Percentiles rank a stretch among this genome's conserved stretches.
Evolutionary conservation across 2,888 invertebrate genomes (phyloP).

Genomic region (Xestia sexstrigata): DNA sequence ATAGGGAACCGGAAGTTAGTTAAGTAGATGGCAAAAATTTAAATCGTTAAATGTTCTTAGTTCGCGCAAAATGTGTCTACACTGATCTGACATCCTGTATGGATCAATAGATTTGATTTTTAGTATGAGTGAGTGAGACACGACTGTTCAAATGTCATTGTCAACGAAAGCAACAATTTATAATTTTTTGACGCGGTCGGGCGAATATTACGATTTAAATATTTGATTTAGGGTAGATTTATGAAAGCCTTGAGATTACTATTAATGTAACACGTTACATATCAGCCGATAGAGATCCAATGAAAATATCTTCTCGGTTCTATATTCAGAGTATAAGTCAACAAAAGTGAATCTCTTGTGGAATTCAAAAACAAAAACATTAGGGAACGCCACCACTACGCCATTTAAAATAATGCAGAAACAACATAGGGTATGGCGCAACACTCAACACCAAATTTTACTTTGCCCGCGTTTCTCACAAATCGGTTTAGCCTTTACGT

Average conservation of each 20-base stretch:
- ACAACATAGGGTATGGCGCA: background rate
- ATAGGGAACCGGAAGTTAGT: constrained; percentile 67
- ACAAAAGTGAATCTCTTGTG: background rate
- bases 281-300: background rate
- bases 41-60: background rate
- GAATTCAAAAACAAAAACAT: background rate
- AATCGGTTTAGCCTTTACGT: background rate
- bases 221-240: background rate
- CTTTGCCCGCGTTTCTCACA: background rate
- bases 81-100: background rate
- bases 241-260: background rate
- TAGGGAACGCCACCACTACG: background rate
- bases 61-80: background rate
- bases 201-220: background rate
- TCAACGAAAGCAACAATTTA: background rate
- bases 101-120: background rate
- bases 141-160: background rate
- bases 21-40: constrained; percentile 40
- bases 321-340: background rate
- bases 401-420: background rate
- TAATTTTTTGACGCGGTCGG: background rate
- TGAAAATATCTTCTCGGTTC: background rate
- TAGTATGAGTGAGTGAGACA: background rate
- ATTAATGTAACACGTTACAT: constrained; percentile 5
- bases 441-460: background rate